These are phyloP conservation scores for Heliothis peltigera DNA, from an alignment of 2,888 invertebrate species.

Conservation along the genomic window DNA sequence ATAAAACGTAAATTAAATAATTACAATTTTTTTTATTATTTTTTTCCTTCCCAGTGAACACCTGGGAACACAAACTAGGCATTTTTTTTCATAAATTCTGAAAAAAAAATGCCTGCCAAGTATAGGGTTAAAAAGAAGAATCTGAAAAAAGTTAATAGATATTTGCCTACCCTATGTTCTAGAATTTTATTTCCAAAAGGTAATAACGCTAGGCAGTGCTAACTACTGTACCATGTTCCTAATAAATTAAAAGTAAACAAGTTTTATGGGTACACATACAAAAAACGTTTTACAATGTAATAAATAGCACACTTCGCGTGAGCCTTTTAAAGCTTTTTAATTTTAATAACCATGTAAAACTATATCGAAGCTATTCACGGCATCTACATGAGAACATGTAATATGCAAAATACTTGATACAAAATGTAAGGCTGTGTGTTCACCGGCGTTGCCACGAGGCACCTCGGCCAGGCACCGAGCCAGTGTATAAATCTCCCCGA, in stretches of 20 bases:
- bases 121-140: no score
- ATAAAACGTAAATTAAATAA: no score
- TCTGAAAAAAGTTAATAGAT: no score
- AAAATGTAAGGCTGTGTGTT: conserved; percentile 47
- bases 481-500: conserved; percentile 69
- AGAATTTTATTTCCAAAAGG: not conserved
- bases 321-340: conserved; percentile 50
- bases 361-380: conserved; percentile 44
- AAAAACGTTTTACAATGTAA: conserved; percentile 41
- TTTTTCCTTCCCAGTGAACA: no score
- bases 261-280: conserved; percentile 37
- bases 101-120: no score
- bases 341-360: conserved; percentile 54
- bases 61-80: no score
- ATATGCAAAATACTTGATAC: conserved; percentile 52
- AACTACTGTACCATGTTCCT: conserved; percentile 12
- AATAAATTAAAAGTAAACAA: conserved; percentile 43
- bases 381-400: conserved; percentile 54
- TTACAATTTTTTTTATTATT: no score
- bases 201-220: not conserved
- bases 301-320: conserved; percentile 48
- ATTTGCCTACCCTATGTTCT: not conserved
- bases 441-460: conserved; percentile 39
- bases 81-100: no score
- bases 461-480: conserved; percentile 34